Percentiles rank a stretch among this genome's conserved stretches.
Conservation (phyloP, 2,113 vertebrate species). For the Ptyas mucosa region DNA sequence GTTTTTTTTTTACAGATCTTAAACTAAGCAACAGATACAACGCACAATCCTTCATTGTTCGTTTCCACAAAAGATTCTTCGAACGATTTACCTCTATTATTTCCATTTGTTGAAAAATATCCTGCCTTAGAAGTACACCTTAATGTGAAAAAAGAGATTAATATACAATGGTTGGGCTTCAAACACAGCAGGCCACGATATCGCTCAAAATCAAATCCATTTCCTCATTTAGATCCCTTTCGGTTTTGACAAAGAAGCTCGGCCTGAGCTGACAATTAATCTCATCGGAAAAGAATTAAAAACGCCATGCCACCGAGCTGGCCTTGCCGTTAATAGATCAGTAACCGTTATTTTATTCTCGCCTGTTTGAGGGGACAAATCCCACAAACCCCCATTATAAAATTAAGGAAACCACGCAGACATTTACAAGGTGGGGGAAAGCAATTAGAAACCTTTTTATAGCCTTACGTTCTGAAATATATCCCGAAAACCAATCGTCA, state of each 20-base stretch:
- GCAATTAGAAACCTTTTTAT: neutral
- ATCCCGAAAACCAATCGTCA: neutral
- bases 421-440: neutral
- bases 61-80: neutral
- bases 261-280: slow-evolving; percentile 49
- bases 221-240: slow-evolving; percentile 56
- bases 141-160: slow-evolving; percentile 53
- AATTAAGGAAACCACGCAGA: neutral
- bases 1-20: neutral
- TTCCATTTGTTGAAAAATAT: slow-evolving; percentile 22
- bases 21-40: neutral
- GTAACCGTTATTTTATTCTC: slow-evolving; percentile 24
- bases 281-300: slow-evolving; percentile 57
- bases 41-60: neutral
- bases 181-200: slow-evolving; percentile 36
- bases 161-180: slow-evolving; percentile 53
- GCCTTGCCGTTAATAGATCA: slow-evolving; percentile 16
- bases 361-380: neutral
- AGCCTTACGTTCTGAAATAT: neutral
- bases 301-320: slow-evolving; percentile 2
- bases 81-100: slow-evolving; percentile 8
- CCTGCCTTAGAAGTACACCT: slow-evolving; percentile 37
- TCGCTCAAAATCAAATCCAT: slow-evolving; percentile 58
- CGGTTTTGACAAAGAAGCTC: slow-evolving; percentile 17
- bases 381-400: slow-evolving; percentile 12